Base-by-base conservation (phyloP, 1,140 invertebrate species). In the Drosophila nigromelanica region DNA sequence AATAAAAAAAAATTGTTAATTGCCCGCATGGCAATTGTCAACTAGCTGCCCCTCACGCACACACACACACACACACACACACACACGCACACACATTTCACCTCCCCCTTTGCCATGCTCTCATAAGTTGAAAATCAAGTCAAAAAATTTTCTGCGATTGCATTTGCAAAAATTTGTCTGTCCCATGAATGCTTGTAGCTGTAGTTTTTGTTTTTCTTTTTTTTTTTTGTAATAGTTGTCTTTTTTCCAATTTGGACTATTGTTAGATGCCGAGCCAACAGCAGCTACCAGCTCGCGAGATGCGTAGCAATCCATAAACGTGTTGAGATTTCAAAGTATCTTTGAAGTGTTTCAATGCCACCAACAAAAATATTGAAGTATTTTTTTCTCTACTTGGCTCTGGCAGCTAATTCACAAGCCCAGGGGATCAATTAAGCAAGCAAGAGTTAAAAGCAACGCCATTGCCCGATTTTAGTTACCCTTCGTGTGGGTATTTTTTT, bases 351-450 rank as follows among this genome's bases (percentile, higher is more conserved):
- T 59, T 62, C 48, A 60, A 45, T 40, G 47, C 47, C 74, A 48
- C 33, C 56, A 33, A 58, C 58, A 62, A 62, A 21, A 24, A 24
- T 24, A 59, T 59, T 58, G n/a, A 47, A 39, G 48, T 55, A 15
- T 50, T 48, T 55, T 40, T 30, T 58, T 47, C 69, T 69, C 55
- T 78, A 45, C 67, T 73, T 73, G 73, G 55, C 67, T 48, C 63
- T 74, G 55, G 33, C 59, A 69, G 78, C 81, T 89, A 87, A 82
- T 87, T 87, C 83, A 59, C 76, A 89, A 66, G 79, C 82, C 83
- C 76, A 76, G 83, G 83, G 82, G 82, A 87, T 76, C 82, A 87
- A 87, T 87, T 87, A 87, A 76, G 59, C 39, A 14, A 59, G n/a
- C 33, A 45, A 42, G 40, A 39, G 33, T 54, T 2, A 10, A 12